Evolutionary conservation across 2,113 vertebrate genomes (phyloP).

Genomic region (Ammospiza nelsoni): DNA sequence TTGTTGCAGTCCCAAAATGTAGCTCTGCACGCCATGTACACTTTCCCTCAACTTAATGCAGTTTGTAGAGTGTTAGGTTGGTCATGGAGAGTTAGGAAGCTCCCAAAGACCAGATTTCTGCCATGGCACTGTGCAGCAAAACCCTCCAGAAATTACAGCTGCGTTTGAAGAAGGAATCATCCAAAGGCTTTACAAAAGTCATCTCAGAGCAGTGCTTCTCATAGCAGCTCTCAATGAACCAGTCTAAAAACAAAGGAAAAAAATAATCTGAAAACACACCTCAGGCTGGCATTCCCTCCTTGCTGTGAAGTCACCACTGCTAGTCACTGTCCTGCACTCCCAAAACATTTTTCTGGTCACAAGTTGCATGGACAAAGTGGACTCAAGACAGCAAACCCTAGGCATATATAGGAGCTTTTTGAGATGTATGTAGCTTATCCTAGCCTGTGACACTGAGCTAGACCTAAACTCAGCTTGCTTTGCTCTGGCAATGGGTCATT

Average conservation of each 20-base stretch:
- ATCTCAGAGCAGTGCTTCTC: not conserved
- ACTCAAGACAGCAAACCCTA: not conserved
- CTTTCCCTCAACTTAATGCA: not conserved
- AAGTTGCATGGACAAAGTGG: not conserved
- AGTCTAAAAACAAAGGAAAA: not conserved
- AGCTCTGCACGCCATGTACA: rapidly evolving
- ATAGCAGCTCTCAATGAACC: not conserved
- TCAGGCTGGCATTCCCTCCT: not conserved
- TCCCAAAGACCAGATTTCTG: not conserved
- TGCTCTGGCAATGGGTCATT: not conserved
- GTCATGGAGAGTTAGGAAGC: not conserved
- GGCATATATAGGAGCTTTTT: not conserved
- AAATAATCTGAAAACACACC: not conserved
- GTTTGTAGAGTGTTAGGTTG: not conserved
- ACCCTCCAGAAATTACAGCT: not conserved
- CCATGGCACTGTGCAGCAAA: rapidly evolving
- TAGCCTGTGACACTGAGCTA: not conserved
- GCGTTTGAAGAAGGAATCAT: not conserved
- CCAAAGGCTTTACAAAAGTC: not conserved
- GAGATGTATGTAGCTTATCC: not conserved
- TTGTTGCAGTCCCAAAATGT: not conserved
- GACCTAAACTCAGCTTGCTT: not conserved
- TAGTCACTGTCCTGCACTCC: not conserved
- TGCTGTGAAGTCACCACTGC: not conserved
- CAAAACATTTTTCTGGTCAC: not conserved